Conservation (phyloP, 2,888 invertebrate species). For the Zygaena filipendulae region DNA sequence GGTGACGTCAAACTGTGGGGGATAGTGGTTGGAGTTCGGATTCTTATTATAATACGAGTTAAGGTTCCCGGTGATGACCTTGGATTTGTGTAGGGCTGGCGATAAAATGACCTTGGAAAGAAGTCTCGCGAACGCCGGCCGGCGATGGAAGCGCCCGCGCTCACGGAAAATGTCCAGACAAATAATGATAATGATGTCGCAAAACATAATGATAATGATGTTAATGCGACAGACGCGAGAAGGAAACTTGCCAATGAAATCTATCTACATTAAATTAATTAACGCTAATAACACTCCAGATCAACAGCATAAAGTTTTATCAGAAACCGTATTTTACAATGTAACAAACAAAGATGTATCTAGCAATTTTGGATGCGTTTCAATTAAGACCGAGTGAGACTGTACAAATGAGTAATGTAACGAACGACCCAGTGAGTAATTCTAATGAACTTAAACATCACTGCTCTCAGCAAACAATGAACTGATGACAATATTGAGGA, state of each 20-base stretch:
- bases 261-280: slow-evolving; percentile 7
- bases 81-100: slow-evolving; percentile 52
- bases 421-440: slow-evolving; percentile 50
- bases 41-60: slow-evolving; percentile 21
- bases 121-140: slow-evolving; percentile 56
- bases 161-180: slow-evolving; percentile 57
- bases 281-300: slow-evolving; percentile 4
- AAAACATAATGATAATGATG: slow-evolving; percentile 35
- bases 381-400: slow-evolving; percentile 48
- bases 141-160: slow-evolving; percentile 47
- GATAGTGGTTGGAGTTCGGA: slow-evolving; percentile 25
- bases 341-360: too few relatives aligned
- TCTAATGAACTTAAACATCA: slow-evolving; percentile 43
- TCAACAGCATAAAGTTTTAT: too few relatives aligned
- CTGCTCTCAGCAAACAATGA: slow-evolving; percentile 27
- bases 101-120: slow-evolving; percentile 64
- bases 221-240: slow-evolving; percentile 23
- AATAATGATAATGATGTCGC: slow-evolving; percentile 47
- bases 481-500: slow-evolving; percentile 16
- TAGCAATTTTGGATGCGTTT: slow-evolving; percentile 47
- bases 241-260: slow-evolving; percentile 5
- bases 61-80: slow-evolving; percentile 32
- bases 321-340: too few relatives aligned
- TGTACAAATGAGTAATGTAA: slow-evolving; percentile 54
- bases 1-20: slow-evolving; percentile 24